A percentile compares a stretch with the other conserved stretches of the same genome.
These are phyloP conservation scores for Sturmia bella DNA, from an alignment of 2,888 invertebrate species.

Conservation along the genomic window DNA sequence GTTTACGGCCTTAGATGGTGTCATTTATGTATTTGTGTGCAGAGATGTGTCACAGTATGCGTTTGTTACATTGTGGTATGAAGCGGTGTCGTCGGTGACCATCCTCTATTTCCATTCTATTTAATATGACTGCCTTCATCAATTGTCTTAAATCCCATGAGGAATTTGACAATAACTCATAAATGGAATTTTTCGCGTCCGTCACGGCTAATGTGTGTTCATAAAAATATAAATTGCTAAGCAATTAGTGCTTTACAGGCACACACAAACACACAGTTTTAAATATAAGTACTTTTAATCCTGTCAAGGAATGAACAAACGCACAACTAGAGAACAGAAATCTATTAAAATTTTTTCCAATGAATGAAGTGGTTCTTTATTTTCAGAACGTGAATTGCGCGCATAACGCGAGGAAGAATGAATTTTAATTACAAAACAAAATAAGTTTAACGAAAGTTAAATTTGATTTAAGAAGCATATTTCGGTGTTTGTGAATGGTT, in stretches of 20 bases:
- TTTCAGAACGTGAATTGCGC: neutral
- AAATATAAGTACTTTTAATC: constrained; percentile 13
- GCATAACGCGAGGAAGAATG: constrained; percentile 9
- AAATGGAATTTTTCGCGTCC: constrained; percentile 69
- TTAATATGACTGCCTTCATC: constrained; percentile 58
- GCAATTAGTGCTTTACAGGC: constrained; percentile 64
- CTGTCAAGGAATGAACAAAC: constrained; percentile 7
- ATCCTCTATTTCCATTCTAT: constrained; percentile 55
- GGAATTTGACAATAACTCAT: constrained; percentile 71
- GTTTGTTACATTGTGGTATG: constrained; percentile 29
- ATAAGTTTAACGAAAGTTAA: too few relatives aligned
- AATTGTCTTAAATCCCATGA: constrained; percentile 70
- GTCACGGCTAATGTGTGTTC: constrained; percentile 64
- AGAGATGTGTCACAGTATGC: constrained; percentile 1
- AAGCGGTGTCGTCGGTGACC: constrained; percentile 39
- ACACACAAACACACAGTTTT: constrained; percentile 1
- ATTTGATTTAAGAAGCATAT: too few relatives aligned
- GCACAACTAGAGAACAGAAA: constrained; percentile 13
- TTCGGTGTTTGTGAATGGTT: too few relatives aligned
- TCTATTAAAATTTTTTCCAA: constrained; percentile 55
- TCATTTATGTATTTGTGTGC: constrained; percentile 21
- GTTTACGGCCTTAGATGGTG: constrained; percentile 53
- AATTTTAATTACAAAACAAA: too few relatives aligned
- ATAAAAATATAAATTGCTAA: constrained; percentile 69
- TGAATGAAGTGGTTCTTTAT: constrained; percentile 40